A percentile compares a stretch with the other conserved stretches of the same genome.
These are phyloP conservation scores for Cryptoblepharus egeriae DNA, from an alignment of 2,797 vertebrate species.

Conservation along the genomic window DNA sequence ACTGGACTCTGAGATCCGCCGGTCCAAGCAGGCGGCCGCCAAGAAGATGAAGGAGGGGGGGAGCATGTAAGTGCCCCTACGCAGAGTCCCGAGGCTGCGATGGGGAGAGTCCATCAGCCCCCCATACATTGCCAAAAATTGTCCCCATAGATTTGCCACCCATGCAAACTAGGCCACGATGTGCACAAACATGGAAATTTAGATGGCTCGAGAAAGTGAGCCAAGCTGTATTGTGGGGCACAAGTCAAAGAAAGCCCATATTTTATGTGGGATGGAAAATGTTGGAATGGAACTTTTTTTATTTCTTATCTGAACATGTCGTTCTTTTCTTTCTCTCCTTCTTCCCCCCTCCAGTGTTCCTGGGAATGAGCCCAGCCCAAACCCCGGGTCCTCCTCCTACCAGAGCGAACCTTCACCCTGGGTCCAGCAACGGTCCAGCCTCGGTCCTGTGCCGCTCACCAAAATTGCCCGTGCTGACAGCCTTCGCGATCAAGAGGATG, in stretches of 20 bases:
- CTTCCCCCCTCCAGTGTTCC: constrained; percentile 66
- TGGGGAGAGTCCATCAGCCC: too few relatives aligned
- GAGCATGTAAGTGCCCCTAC: constrained; percentile 70
- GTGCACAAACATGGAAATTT: too few relatives aligned
- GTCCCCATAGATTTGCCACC: too few relatives aligned
- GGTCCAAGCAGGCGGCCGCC: constrained; percentile 86
- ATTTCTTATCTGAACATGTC: too few relatives aligned
- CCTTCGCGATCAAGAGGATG: constrained; percentile 86
- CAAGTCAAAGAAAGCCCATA: neutral
- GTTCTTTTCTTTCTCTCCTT: neutral
- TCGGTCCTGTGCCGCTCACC: constrained; percentile 81
- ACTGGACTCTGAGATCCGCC: constrained; percentile 86
- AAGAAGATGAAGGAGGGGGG: constrained; percentile 77
- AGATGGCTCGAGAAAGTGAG: neutral
- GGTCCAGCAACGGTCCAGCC: constrained; percentile 70
- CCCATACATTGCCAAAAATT: too few relatives aligned
- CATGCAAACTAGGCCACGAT: too few relatives aligned
- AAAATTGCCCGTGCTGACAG: constrained; percentile 79
- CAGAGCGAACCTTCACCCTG: constrained; percentile 10
- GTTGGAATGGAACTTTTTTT: too few relatives aligned
- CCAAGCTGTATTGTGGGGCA: neutral
- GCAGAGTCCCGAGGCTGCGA: neutral
- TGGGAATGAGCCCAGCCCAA: constrained; percentile 55
- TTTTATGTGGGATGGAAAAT: neutral
- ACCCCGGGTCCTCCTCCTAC: neutral